These are phyloP conservation scores for Ashinkailepas kermadecensis DNA, from an alignment of 2,888 invertebrate species.

Conservation along the genomic window DNA sequence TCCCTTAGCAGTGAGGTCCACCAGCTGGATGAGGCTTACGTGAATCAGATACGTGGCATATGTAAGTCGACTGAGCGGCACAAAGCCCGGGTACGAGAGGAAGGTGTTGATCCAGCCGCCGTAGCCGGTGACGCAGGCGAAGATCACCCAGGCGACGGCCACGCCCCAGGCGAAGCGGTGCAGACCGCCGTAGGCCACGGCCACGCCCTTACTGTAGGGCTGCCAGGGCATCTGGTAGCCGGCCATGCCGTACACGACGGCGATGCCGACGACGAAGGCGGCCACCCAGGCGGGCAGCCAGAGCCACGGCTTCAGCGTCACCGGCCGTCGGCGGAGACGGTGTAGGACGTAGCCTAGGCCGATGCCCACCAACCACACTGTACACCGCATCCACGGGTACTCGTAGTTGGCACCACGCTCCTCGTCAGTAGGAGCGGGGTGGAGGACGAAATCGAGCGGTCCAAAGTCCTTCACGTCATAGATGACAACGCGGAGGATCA, in stretches of 20 bases:
- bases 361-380: slow-evolving; percentile 26
- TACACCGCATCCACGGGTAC: slow-evolving; percentile 25
- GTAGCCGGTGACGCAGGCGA: slow-evolving; percentile 61
- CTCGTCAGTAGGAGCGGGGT: background rate
- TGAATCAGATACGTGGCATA: slow-evolving; percentile 55
- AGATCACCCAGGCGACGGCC: slow-evolving; percentile 63
- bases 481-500: background rate
- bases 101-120: slow-evolving; percentile 53
- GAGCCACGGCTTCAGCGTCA: slow-evolving; percentile 17
- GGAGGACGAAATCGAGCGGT: background rate
- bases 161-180: slow-evolving; percentile 62
- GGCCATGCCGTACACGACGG: slow-evolving; percentile 64
- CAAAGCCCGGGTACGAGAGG: slow-evolving; percentile 54
- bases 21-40: background rate
- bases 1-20: background rate
- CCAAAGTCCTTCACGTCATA: background rate
- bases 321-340: background rate
- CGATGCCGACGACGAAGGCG: slow-evolving; percentile 58
- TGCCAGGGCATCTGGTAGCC: slow-evolving; percentile 45
- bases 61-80: slow-evolving; percentile 57
- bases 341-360: slow-evolving; percentile 25
- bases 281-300: slow-evolving; percentile 55
- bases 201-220: slow-evolving; percentile 46
- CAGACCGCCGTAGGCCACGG: slow-evolving; percentile 57
- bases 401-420: background rate